Percentiles rank a stretch among this genome's conserved stretches.
Evolutionary conservation across 1,140 invertebrate genomes (phyloP).

Genomic region (Melitaea cinxia): DNA sequence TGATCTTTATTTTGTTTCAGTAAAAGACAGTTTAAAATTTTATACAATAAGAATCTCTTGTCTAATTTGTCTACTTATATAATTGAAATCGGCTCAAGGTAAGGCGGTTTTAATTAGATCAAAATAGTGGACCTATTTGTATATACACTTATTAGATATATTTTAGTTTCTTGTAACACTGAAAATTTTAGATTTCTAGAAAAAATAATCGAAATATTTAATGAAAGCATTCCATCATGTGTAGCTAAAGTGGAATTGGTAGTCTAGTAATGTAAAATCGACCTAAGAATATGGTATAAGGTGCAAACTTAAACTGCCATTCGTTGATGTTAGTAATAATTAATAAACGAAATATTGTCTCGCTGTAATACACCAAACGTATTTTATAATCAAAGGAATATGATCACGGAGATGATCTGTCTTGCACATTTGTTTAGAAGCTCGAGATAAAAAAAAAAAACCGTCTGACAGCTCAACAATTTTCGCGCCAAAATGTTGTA

Average conservation of each 20-base stretch:
- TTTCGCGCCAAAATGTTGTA: slow-evolving; percentile 26
- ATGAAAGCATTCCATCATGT: slow-evolving; percentile 70
- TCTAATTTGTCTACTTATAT: slow-evolving; percentile 37
- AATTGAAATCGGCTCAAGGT: slow-evolving; percentile 43
- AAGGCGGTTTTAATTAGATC: slow-evolving; percentile 40
- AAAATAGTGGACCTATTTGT: slow-evolving; percentile 53
- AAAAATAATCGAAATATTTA: slow-evolving; percentile 10
- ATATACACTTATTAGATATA: slow-evolving; percentile 37
- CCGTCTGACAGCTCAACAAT: slow-evolving; percentile 10
- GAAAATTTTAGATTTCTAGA: slow-evolving; percentile 13
- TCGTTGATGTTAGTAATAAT: slow-evolving; percentile 38
- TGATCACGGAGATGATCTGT: slow-evolving; percentile 25
- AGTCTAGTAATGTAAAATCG: slow-evolving; percentile 41
- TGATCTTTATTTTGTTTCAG: not conserved
- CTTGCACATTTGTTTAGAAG: not conserved
- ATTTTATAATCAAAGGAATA: slow-evolving; percentile 35
- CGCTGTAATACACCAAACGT: slow-evolving; percentile 63
- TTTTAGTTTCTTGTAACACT: not conserved
- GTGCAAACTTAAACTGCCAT: slow-evolving; percentile 68
- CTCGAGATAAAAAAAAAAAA: not conserved
- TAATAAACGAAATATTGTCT: slow-evolving; percentile 56
- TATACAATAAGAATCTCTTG: slow-evolving; percentile 40
- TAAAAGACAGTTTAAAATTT: slow-evolving; percentile 14
- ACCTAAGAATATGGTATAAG: slow-evolving; percentile 56
- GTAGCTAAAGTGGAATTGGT: slow-evolving; percentile 59